Percentiles rank a stretch among this genome's conserved stretches.
Evolutionary conservation across 2,797 vertebrate species (phyloP).

Genomic region (Tiaroga cobitis): DNA sequence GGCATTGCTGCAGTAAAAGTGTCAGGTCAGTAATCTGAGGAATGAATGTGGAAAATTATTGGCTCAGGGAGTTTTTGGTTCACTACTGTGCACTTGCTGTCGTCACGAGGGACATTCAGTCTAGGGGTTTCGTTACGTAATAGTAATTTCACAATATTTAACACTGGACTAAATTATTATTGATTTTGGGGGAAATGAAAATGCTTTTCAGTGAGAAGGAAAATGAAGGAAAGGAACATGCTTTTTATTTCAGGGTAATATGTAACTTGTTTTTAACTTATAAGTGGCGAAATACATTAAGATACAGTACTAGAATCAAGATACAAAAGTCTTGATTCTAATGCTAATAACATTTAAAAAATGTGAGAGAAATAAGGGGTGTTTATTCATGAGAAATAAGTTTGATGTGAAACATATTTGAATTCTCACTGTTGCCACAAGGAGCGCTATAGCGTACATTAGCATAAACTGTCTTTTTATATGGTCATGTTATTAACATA

Average conservation of each 20-base stretch:
- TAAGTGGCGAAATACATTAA: not conserved
- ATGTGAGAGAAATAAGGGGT: not conserved
- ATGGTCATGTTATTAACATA: not conserved
- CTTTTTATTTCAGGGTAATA: not conserved
- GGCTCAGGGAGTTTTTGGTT: not conserved
- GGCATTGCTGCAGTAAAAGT: not conserved
- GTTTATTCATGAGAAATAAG: too few species aligned
- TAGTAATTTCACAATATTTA: not conserved
- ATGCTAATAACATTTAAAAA: not conserved
- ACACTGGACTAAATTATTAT: not conserved
- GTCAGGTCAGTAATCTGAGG: constrained; percentile 18
- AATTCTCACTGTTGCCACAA: not conserved
- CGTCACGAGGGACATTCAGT: not conserved
- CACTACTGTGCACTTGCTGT: not conserved
- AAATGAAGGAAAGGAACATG: not conserved
- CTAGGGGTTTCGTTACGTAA: not conserved
- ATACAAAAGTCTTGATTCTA: not conserved
- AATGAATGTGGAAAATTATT: not conserved
- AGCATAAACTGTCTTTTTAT: not conserved
- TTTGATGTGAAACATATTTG: too few species aligned
- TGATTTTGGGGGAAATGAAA: not conserved
- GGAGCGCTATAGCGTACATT: not conserved
- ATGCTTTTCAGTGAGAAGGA: too few species aligned
- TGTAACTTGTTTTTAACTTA: not conserved
- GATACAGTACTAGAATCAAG: not conserved